phyloP scores from a whole-genome alignment of 2,113 vertebrate genomes.

The Pelodiscus sinensis region DNA sequence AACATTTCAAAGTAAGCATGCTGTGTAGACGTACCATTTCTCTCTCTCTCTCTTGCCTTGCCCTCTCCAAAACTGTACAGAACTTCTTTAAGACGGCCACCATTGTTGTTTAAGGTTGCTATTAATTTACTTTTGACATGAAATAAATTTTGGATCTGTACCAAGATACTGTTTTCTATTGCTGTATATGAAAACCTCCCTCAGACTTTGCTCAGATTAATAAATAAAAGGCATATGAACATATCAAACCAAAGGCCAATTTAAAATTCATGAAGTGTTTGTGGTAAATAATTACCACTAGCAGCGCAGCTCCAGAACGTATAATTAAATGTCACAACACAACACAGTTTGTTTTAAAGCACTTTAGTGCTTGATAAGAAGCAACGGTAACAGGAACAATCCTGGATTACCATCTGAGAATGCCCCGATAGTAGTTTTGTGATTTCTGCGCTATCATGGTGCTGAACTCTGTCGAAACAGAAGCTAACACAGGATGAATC shows the following conservation, averaged over 20 bases:
- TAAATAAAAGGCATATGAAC: background rate
- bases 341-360: background rate
- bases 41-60: background rate
- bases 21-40: too few species aligned
- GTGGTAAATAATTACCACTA: background rate
- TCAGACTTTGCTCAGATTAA: background rate
- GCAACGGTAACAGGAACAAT: background rate
- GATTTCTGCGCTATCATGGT: background rate
- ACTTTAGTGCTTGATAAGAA: constrained; percentile 16
- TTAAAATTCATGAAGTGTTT: constrained; percentile 2
- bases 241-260: background rate
- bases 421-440: background rate
- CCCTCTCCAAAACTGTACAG: background rate
- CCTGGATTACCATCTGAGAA: background rate
- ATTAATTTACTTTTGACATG: background rate
- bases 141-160: background rate
- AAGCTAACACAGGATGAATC: background rate
- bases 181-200: background rate
- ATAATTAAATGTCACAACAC: background rate
- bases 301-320: background rate
- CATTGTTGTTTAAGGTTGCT: background rate
- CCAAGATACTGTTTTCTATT: background rate
- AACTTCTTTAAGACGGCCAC: background rate
- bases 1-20: too few species aligned
- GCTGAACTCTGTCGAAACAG: background rate